Base-by-base conservation (phyloP, 2,797 vertebrate species). In the Eidolon dupreanum region DNA sequence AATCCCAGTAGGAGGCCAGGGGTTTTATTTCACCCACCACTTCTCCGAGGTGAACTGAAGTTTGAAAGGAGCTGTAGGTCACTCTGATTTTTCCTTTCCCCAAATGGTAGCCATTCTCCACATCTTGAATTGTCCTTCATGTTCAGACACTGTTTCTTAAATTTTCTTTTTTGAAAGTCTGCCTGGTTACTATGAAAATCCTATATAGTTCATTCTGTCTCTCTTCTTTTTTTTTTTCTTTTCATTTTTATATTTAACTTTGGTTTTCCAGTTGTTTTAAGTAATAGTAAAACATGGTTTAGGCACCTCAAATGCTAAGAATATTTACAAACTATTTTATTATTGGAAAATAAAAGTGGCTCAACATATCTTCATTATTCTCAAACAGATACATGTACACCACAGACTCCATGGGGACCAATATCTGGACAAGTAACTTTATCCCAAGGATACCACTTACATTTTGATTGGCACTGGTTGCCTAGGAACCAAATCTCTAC, bases 1-100 rank as follows among this genome's bases (percentile, higher is more conserved):
- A 95, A 92, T 92, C 84, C 90, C 96, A 88, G 95, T 94, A 84
- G 88, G 73, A 97, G 92, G 90, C 93, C 95, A 83, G 92, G 59
- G 88, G 84, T 89, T 96, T 95, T 22, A 71, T 88, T 88, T 95
- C 68, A 95, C 94, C 81, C 68, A 95, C 71, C 55, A 90, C 81
- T 94, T 97, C 77, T 49, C 84, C n/a, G 83, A 65, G 85, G 89
- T 97, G 94, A 96, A 91, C 38, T 78, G 19, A 97, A 95, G 83
- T 94, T 96, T 95, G 86, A 96, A 95, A 92, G n/a, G 70, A 89
- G 10, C 31, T 93, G 49, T 66, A 26, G 86, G 75, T 90, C 93
- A 83, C n/a, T 53, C 83, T 66, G 36, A 43, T 81, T 96, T 96
- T 79, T 77, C 87, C 95, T 28, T 51, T 90, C 87, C 66, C 93